These are phyloP conservation scores for Notiomystis cincta DNA, from an alignment of 2,113 vertebrate genomes.

Conservation along the genomic window DNA sequence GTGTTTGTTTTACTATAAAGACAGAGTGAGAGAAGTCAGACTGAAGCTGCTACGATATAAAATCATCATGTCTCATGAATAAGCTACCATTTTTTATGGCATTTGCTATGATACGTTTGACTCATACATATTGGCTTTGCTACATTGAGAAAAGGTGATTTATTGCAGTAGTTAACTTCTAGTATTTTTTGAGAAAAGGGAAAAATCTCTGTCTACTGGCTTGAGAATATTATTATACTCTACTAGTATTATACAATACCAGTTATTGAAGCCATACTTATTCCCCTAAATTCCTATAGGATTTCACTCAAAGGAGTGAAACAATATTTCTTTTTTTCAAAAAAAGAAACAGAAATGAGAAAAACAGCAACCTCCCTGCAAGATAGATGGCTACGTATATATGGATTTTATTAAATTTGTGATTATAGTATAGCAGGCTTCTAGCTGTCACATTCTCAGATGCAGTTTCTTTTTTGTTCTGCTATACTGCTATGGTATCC, in stretches of 20 bases:
- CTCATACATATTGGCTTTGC: not conserved
- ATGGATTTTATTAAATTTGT: slow-evolving; percentile 26
- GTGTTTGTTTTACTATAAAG: not conserved
- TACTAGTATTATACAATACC: not conserved
- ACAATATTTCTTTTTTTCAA: not conserved
- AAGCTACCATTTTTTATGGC: not conserved
- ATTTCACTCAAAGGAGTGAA: not conserved
- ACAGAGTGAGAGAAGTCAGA: not conserved
- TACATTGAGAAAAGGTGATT: slow-evolving; percentile 40
- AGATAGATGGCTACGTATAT: slow-evolving; percentile 2
- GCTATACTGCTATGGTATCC: not conserved
- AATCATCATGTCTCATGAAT: not conserved
- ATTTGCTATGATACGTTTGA: slow-evolving; percentile 13
- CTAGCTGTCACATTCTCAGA: not conserved
- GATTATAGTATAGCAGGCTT: not conserved
- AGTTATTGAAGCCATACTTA: not conserved
- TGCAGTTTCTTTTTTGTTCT: not conserved
- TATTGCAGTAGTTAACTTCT: slow-evolving; percentile 15
- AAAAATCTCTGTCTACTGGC: not conserved
- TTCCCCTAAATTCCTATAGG: slow-evolving; percentile 2
- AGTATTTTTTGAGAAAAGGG: not conserved
- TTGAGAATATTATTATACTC: not conserved
- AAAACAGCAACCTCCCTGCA: not conserved
- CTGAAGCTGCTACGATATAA: not conserved
- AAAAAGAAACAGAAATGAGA: not conserved